Conservation (phyloP, 37 sponge, comb jelly and placozoan genomes). For the Chondrosia reniformis region DNA sequence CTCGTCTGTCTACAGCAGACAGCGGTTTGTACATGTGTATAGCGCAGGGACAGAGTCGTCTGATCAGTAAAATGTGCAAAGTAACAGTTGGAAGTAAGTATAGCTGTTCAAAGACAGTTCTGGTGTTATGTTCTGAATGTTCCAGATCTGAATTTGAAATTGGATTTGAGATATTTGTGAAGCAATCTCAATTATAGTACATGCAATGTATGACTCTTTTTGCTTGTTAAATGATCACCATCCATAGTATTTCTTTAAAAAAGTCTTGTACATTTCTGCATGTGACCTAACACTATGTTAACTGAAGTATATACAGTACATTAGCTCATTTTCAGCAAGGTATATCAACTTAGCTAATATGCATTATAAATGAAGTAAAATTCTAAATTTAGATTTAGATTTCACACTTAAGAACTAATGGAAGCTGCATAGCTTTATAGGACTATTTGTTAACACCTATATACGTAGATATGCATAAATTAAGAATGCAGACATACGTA, state of each 20-base stretch:
- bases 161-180: neutral
- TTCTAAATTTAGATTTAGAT: no score
- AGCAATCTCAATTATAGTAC: no score
- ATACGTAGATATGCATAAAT: neutral
- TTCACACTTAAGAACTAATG: neutral
- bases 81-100: slow-evolving; percentile 43
- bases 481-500: no score
- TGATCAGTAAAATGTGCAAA: slow-evolving; percentile 20
- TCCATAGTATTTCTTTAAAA: no score
- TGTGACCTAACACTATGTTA: no score
- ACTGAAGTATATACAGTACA: neutral
- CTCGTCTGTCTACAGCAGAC: slow-evolving; percentile 20
- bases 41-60: slow-evolving; percentile 10
- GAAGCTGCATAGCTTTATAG: neutral
- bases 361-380: no score
- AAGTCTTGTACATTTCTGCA: no score
- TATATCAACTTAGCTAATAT: no score
- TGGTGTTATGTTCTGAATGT: neutral
- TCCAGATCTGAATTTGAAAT: neutral
- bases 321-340: neutral
- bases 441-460: neutral
- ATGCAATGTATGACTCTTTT: no score
- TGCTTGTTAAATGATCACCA: no score
- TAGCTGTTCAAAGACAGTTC: neutral
- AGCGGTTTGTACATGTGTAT: slow-evolving; percentile 46